Base-by-base conservation (phyloP, 2,888 invertebrate species). In the Zele albiditarsus region DNA sequence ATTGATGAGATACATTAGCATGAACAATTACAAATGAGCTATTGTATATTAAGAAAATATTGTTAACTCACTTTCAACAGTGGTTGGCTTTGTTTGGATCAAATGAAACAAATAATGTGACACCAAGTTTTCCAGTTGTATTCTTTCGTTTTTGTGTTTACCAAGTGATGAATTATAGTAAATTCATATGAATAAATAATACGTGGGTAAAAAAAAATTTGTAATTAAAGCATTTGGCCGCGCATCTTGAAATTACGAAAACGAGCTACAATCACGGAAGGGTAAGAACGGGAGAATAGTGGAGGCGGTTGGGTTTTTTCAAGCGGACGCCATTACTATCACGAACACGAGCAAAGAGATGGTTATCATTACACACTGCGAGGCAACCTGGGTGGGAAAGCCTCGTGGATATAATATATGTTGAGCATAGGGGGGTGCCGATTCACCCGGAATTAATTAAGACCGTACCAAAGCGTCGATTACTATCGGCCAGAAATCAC, bases 361-460 rank as follows among this genome's bases (percentile, higher is more conserved):
- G 71, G 53, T 66, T 79, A 79, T 79, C 79, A 53, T 71, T 73
- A 65, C 57, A 69, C 66, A 62, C 16, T 67, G 38, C 42, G 57
- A 73, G 38, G 57, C 38, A 65, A 38, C 38, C 57, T 12, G 38
- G 63, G 71, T 76, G 72, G 66, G 49, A 76, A 66, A 66, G 77
- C 65, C 33, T 46, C 60, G 49, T 68, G 75, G 77, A 78, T 82
- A 80, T 83, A 81, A 81, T 82, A 81, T 81, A 82, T 82, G 80
- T 78, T 77, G 72, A 76, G 27, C 3, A 63, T 53, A n/a, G 53
- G n/a, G 78, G 63, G 63, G 68, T 68, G 71, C 65, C 80, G 82
- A 81, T 82, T 82, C 79, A 79, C 80, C 80, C 77, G 81, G 81
- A 83, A 84, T 84, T 84, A 84, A 83, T 84, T 83, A 83, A 83